Evolutionary conservation across 2,113 vertebrate species (phyloP).

Genomic region (Caracal caracal): DNA sequence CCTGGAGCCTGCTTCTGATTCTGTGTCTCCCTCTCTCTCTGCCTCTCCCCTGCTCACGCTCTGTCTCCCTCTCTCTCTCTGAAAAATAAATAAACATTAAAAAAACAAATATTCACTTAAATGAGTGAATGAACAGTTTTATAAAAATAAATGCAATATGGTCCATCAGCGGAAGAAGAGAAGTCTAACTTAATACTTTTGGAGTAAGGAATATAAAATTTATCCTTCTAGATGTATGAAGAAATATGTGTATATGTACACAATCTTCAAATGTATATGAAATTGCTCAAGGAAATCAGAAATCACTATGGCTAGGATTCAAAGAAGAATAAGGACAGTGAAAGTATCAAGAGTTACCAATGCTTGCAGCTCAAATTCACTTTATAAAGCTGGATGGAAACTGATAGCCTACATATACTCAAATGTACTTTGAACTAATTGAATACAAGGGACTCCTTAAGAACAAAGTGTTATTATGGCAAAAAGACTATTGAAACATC

Average conservation of each 20-base stretch:
- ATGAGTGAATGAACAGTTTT: slow-evolving; percentile 19
- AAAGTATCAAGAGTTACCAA: not conserved
- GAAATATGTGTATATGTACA: not conserved
- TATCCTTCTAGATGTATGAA: not conserved
- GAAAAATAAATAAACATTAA: too few species aligned
- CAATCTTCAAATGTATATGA: not conserved
- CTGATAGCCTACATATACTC: not conserved
- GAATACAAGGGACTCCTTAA: slow-evolving; percentile 16
- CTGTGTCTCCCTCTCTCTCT: too few species aligned
- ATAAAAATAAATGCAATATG: not conserved
- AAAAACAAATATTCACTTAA: not conserved
- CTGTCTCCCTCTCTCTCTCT: too few species aligned
- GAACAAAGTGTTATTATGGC: slow-evolving; percentile 43
- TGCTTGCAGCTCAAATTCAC: not conserved
- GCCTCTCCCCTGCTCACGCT: too few species aligned
- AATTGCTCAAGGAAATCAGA: not conserved
- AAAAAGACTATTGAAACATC: slow-evolving; percentile 31
- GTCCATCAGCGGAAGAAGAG: not conserved
- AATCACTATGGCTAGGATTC: not conserved
- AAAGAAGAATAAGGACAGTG: not conserved
- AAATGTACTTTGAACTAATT: slow-evolving; percentile 56
- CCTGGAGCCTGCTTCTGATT: too few species aligned
- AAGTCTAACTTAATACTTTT: not conserved
- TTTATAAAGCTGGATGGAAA: not conserved
- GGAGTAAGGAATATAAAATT: not conserved